Percentiles rank a stretch among this genome's conserved stretches.
phyloP scores from a whole-genome alignment of 2,797 vertebrate species.

The Clarias laeviceps region DNA sequence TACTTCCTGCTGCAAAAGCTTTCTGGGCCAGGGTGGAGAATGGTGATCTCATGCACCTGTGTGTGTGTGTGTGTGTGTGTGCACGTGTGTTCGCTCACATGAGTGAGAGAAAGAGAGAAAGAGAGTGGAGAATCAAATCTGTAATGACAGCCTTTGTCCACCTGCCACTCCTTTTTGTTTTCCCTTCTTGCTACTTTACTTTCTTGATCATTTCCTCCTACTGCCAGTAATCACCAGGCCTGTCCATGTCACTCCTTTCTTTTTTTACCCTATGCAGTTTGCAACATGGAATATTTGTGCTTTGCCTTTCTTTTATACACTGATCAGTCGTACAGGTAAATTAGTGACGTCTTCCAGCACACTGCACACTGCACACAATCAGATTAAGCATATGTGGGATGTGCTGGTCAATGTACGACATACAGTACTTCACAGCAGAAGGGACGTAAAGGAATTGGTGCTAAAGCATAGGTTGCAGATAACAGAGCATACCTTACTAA shows the following conservation, averaged over 20 bases:
- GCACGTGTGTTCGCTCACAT: too few relatives aligned
- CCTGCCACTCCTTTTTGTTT: background rate
- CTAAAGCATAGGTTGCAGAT: too few relatives aligned
- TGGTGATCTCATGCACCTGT: constrained; percentile 43
- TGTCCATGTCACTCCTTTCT: background rate
- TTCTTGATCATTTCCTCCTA: background rate
- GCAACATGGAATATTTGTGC: background rate
- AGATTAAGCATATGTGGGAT: too few relatives aligned
- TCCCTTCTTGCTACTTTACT: background rate
- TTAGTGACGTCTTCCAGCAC: too few relatives aligned
- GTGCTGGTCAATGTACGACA: too few relatives aligned
- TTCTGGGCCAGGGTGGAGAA: background rate
- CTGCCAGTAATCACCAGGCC: background rate
- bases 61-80: background rate
- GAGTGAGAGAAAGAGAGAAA: too few relatives aligned
- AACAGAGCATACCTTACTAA: too few relatives aligned
- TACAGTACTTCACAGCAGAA: too few relatives aligned
- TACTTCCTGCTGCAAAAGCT: constrained; percentile 53
- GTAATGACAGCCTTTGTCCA: background rate
- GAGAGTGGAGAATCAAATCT: constrained; percentile 37
- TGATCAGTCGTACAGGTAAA: too few relatives aligned
- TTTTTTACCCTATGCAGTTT: background rate
- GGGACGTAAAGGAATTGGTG: too few relatives aligned
- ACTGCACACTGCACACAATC: too few relatives aligned
- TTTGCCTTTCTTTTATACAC: too few relatives aligned